These are phyloP conservation scores for Calliopsis andreniformis DNA, from an alignment of 1,140 invertebrate species.

Conservation along the genomic window DNA sequence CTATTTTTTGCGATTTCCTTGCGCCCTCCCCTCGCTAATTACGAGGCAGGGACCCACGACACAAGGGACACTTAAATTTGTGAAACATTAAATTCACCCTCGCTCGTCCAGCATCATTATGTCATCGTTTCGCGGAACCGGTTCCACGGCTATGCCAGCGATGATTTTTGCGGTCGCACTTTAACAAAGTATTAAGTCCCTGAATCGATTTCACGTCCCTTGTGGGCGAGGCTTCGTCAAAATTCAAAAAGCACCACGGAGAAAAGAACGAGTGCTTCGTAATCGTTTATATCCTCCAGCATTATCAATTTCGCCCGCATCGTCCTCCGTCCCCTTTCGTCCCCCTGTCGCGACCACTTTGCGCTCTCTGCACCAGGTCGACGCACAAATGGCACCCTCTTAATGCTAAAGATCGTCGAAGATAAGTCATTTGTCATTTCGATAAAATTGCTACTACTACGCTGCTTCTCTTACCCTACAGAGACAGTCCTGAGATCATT, in stretches of 20 bases:
- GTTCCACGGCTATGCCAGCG: constrained; percentile 54
- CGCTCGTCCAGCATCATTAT: constrained; percentile 62
- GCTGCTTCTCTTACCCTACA: constrained; percentile 45
- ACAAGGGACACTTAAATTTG: constrained; percentile 60
- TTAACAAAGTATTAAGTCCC: constrained; percentile 65
- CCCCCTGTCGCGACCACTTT: constrained; percentile 35
- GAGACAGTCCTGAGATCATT: constrained; percentile 64
- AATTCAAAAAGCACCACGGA: constrained; percentile 57
- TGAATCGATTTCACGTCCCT: constrained; percentile 65
- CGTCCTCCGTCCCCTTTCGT: constrained; percentile 52
- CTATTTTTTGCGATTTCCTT: too few relatives aligned
- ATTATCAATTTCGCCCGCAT: constrained; percentile 75
- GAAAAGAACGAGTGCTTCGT: constrained; percentile 47
- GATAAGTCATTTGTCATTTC: constrained; percentile 69
- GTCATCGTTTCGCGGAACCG: constrained; percentile 69
- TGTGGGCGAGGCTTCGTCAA: constrained; percentile 49
- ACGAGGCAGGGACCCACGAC: background rate
- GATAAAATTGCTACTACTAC: constrained; percentile 61
- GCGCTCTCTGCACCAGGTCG: constrained; percentile 59
- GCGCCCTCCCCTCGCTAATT: background rate
- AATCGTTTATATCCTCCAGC: constrained; percentile 72
- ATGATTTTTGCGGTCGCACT: constrained; percentile 65
- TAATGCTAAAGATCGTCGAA: constrained; percentile 66
- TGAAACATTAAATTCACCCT: constrained; percentile 67
- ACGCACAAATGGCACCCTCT: constrained; percentile 65